Conservation (phyloP, 2,113 vertebrate species). For the Protomyctophum bolini region DNA sequence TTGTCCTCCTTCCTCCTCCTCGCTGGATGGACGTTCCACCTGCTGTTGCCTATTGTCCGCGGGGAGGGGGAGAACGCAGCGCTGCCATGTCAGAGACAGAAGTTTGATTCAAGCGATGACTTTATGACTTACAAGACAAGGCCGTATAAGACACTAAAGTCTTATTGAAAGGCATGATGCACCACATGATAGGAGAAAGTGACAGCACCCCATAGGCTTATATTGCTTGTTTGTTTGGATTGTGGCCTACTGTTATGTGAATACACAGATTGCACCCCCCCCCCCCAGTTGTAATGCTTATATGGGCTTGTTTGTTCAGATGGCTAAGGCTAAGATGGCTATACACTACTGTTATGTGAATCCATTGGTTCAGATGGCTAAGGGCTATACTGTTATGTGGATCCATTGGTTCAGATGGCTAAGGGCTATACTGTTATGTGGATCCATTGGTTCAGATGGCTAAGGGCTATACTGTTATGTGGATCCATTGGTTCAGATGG, state of each 20-base stretch:
- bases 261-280: background rate
- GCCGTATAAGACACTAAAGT: constrained; percentile 14
- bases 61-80: constrained; percentile 11
- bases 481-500: constrained; percentile 18
- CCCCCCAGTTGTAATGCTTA: too few species aligned
- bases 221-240: constrained; percentile 18
- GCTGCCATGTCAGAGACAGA: constrained; percentile 70
- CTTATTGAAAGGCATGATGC: constrained; percentile 39
- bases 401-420: constrained; percentile 17
- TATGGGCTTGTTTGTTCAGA: too few species aligned
- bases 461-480: constrained; percentile 8
- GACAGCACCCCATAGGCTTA: background rate
- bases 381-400: constrained; percentile 16
- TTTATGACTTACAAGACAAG: constrained; percentile 78
- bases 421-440: constrained; percentile 17
- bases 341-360: constrained; percentile 18
- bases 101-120: constrained; percentile 81
- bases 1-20: too few species aligned
- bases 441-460: constrained; percentile 18
- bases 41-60: constrained; percentile 84
- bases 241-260: constrained; percentile 25
- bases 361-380: constrained; percentile 15
- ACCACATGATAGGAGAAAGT: constrained; percentile 14
- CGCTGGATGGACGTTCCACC: constrained; percentile 78
- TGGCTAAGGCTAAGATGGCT: too few species aligned